Conservation (phyloP, 2,888 invertebrate genomes). For the Balanococcus diminutus region DNA sequence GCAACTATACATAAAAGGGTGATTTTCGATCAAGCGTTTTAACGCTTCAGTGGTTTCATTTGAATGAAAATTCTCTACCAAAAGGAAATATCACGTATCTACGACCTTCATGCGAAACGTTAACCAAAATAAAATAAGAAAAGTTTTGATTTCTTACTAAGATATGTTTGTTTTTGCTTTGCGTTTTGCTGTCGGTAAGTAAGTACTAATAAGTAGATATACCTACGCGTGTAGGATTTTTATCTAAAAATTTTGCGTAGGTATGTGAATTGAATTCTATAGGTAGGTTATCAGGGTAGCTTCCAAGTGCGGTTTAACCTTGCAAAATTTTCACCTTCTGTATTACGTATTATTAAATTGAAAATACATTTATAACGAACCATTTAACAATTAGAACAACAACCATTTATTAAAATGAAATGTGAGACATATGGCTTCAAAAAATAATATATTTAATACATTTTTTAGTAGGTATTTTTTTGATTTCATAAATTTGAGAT, state of each 20-base stretch:
- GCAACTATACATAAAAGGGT: not conserved
- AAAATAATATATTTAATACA: too few relatives aligned
- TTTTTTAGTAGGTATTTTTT: too few relatives aligned
- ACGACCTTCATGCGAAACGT: constrained; percentile 1
- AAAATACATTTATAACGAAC: not conserved
- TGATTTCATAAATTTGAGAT: too few relatives aligned
- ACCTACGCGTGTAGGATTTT: too few relatives aligned
- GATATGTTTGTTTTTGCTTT: constrained; percentile 8
- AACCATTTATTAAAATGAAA: not conserved
- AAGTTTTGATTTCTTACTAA: constrained; percentile 7
- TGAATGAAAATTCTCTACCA: constrained; percentile 7
- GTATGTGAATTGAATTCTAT: not conserved
- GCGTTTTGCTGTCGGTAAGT: not conserved
- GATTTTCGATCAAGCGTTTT: constrained; percentile 14
- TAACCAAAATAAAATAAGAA: constrained; percentile 19
- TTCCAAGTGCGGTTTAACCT: not conserved
- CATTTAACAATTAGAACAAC: not conserved
- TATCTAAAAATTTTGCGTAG: not conserved
- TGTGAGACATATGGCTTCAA: too few relatives aligned
- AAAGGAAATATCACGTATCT: constrained; percentile 24
- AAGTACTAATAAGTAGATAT: too few relatives aligned
- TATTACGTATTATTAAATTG: too few relatives aligned
- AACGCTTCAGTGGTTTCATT: not conserved
- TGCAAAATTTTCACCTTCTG: not conserved
- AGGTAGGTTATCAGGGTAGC: not conserved